Conservation (phyloP, 2,113 vertebrate species). For the Paratilapia polleni region DNA sequence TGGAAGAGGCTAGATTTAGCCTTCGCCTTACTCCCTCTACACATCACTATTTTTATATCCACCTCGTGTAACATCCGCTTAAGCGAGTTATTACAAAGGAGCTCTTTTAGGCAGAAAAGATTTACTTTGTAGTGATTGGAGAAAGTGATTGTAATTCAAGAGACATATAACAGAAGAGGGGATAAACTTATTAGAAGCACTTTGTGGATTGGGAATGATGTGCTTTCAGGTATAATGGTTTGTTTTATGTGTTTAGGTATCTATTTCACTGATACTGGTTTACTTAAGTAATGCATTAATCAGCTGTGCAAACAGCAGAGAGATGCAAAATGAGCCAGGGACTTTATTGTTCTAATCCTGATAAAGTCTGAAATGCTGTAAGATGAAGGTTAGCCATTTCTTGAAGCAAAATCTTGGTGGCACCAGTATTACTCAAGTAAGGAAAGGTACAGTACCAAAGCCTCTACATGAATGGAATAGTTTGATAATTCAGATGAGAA, state of each 20-base stretch:
- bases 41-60: conserved; percentile 36
- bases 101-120: conserved; percentile 2
- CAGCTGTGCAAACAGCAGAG: background rate
- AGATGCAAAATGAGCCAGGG: background rate
- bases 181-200: background rate
- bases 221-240: background rate
- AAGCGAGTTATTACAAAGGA: conserved; percentile 20
- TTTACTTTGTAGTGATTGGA: background rate
- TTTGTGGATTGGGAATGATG: background rate
- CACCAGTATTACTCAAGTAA: background rate
- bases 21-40: conserved; percentile 13
- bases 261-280: background rate
- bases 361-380: background rate
- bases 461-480: background rate
- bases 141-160: conserved; percentile 1
- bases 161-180: background rate
- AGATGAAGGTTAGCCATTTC: background rate
- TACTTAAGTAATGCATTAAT: background rate
- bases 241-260: background rate
- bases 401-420: background rate
- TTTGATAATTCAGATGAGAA: background rate
- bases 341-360: background rate
- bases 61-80: conserved; percentile 33
- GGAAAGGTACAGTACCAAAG: background rate
- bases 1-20: conserved; percentile 21